Evolutionary conservation across 2,888 invertebrate species (phyloP).

Genomic region (Galeruca laticollis): DNA sequence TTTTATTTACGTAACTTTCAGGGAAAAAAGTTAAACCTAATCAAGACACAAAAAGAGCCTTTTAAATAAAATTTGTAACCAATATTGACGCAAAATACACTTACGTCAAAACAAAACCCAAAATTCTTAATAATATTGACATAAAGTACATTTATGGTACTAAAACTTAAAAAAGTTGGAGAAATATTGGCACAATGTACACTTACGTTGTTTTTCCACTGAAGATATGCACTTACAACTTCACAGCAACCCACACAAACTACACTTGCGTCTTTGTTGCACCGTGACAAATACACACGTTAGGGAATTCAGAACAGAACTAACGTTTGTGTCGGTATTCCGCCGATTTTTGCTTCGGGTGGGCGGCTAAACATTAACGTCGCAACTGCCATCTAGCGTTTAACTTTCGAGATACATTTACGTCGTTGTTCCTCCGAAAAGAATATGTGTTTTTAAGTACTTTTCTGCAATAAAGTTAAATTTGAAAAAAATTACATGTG

Average conservation of each 20-base stretch:
- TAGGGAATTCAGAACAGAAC: slow-evolving; percentile 1
- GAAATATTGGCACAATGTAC: slow-evolving; percentile 21
- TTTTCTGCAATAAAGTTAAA: no score
- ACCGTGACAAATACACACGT: neutral
- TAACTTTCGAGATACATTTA: slow-evolving; percentile 15
- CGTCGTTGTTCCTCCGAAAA: slow-evolving; percentile 20
- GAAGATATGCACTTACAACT: slow-evolving; percentile 2
- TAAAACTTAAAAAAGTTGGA: slow-evolving; percentile 13
- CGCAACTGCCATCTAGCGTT: slow-evolving; percentile 23
- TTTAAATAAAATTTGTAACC: slow-evolving; percentile 3
- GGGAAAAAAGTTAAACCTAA: neutral
- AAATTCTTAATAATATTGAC: slow-evolving; percentile 10
- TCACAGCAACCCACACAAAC: slow-evolving; percentile 1
- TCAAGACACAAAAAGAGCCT: neutral
- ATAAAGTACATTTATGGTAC: slow-evolving; percentile 2
- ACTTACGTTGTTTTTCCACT: slow-evolving; percentile 21
- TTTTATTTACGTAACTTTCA: slow-evolving; percentile 3
- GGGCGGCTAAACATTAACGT: slow-evolving; percentile 13
- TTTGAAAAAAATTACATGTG: no score
- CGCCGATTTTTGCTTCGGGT: slow-evolving; percentile 1
- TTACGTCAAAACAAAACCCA: slow-evolving; percentile 6
- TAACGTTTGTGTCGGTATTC: slow-evolving; percentile 16
- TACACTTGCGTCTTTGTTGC: slow-evolving; percentile 22
- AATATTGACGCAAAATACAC: slow-evolving; percentile 14
- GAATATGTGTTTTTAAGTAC: slow-evolving; percentile 2